Evolutionary conservation across 2,797 vertebrate genomes (phyloP), one percentile per base, ranked within the genome.

Genomic region (Echeneis naucrates): DNA sequence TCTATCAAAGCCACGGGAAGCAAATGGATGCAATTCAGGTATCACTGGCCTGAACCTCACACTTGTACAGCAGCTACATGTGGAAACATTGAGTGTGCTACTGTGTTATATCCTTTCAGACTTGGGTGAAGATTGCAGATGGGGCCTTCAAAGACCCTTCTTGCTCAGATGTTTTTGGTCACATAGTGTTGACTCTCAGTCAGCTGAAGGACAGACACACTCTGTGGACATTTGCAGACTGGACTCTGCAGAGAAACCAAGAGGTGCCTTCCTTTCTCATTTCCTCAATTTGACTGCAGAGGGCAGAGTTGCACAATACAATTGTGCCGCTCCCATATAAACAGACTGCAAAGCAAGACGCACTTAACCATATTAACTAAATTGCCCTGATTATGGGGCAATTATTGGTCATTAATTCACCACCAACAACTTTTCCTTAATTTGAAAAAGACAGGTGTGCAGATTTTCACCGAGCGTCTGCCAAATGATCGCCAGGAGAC

Each of bases 81-180:
- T 35, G 16, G 17, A 45, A 37, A 70, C 8, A 1, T 6, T 5
- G 8, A 40, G 30, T 56, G 14, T 62, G 60, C 63, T 10, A 77
- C 12, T 16, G 9, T 69, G 33, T 77, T 54, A 1, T 58, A 10
- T 68, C 59, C 24, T 77, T 67, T 4, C 82, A 94, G 92, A 93
- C 83, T 5, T 95, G 93, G 93, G 61, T 92, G 72, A 82, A 89
- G 33, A 87, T 94, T 24, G 83, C 69, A 45, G 91, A 94, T 7
- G 90, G 85, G 23, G 23, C 69, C 40, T 57, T 54, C 48, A 56
- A 63, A 50, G 89, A 94, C 38, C 42, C 42, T 16, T 84, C 72
- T 13, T 83, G 88, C 62, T 58, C 83, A 27, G 68, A 85, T 56
- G 81, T 90, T 2, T 89, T 90, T 35, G 78, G 69, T 58, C 92